Evolutionary conservation across 2,888 invertebrate species (phyloP).

Genomic region (Lithosia quadra): DNA sequence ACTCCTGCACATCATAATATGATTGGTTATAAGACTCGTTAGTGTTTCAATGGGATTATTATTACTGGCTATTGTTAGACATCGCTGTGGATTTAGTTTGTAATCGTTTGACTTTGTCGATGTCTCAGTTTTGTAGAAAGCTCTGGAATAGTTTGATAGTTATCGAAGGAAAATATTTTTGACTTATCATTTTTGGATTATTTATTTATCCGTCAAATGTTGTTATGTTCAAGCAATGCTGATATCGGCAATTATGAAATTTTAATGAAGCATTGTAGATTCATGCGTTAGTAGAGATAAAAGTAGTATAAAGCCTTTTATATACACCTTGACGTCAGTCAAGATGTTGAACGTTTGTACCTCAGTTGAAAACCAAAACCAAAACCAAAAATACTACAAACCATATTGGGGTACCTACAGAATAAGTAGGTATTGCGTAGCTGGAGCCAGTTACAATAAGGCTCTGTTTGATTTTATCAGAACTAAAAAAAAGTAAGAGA

Average conservation of each 20-base stretch:
- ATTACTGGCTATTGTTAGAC: conserved; percentile 50
- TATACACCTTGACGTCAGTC: no score
- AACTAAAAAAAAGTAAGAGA: neutral
- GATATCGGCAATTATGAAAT: no score
- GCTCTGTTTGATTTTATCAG: neutral
- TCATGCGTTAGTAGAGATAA: no score
- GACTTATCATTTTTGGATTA: neutral
- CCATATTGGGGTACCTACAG: no score
- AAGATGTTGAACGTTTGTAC: no score
- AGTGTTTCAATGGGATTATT: conserved; percentile 62
- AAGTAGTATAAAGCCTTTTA: no score
- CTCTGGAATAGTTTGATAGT: neutral
- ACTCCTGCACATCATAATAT: conserved; percentile 51
- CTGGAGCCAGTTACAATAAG: neutral
- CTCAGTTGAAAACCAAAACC: no score
- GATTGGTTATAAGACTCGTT: conserved; percentile 44
- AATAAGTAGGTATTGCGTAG: no score
- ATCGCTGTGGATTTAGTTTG: neutral
- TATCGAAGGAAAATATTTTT: neutral
- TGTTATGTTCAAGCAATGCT: no score
- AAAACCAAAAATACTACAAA: no score
- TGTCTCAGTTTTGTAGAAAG: neutral
- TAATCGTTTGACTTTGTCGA: neutral
- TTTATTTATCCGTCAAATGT: no score
- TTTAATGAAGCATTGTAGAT: no score